phyloP scores from a whole-genome alignment of 2,888 invertebrate species.

The Pogonocherus hispidulus region DNA sequence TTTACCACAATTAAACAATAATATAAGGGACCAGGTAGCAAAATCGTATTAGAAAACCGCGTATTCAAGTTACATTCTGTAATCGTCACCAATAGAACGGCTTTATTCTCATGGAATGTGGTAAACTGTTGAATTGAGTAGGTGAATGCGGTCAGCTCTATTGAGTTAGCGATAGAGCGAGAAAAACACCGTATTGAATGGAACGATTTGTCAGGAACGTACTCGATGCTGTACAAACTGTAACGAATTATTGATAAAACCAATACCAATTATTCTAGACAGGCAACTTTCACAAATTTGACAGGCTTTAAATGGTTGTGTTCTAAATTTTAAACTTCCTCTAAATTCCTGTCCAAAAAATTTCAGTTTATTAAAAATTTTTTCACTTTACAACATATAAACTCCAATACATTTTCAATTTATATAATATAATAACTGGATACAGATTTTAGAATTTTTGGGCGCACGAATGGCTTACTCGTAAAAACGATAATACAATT shows the following conservation, averaged over 20 bases:
- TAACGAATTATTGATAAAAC: background rate
- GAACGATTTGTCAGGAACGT: background rate
- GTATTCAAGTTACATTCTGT: background rate
- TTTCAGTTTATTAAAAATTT: too few relatives aligned
- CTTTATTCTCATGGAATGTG: background rate
- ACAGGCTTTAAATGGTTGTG: background rate
- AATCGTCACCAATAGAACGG: background rate
- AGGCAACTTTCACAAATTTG: background rate
- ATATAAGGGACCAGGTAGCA: constrained; percentile 13
- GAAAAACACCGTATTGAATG: background rate
- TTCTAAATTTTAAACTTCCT: too few relatives aligned
- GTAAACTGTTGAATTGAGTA: background rate
- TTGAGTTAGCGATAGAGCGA: background rate
- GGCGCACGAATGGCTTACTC: too few relatives aligned
- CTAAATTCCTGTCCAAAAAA: too few relatives aligned
- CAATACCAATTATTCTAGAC: background rate
- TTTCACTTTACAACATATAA: too few relatives aligned
- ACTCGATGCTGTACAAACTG: background rate
- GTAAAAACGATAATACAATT: too few relatives aligned
- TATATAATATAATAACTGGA: too few relatives aligned
- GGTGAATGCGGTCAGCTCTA: background rate
- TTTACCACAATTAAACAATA: constrained; percentile 12
- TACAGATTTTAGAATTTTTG: too few relatives aligned
- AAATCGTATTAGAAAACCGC: constrained; percentile 7
- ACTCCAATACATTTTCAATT: too few relatives aligned